A percentile compares a stretch with the other conserved stretches of the same genome.
phyloP scores from a whole-genome alignment of 2,888 invertebrate genomes.

The Automeris io region DNA sequence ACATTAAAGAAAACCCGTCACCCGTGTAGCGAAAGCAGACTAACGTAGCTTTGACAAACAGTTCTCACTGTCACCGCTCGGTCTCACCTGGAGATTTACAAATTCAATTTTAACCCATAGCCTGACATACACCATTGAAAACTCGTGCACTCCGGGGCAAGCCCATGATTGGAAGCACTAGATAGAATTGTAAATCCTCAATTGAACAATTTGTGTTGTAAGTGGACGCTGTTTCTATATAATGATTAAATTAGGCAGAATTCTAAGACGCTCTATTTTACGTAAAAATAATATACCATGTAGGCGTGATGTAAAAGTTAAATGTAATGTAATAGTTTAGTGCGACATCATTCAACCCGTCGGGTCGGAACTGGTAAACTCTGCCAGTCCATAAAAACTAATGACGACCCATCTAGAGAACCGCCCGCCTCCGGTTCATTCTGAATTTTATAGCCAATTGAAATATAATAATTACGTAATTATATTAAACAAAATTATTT shows the following conservation, averaged over 20 bases:
- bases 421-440: constrained; percentile 20
- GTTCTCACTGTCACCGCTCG: no score
- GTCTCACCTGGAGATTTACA: no score
- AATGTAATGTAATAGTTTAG: constrained; percentile 34
- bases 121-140: no score
- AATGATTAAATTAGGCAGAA: background rate
- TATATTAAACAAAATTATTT: background rate
- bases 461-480: constrained; percentile 12
- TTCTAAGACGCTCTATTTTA: background rate
- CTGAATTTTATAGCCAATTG: constrained; percentile 21
- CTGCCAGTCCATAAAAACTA: constrained; percentile 47
- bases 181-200: no score
- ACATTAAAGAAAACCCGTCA: no score
- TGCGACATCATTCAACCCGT: constrained; percentile 25
- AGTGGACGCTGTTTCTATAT: background rate
- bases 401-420: constrained; percentile 38
- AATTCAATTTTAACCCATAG: no score
- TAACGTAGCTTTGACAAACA: no score
- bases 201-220: background rate
- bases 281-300: constrained; percentile 5
- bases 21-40: no score
- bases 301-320: constrained; percentile 18
- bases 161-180: no score
- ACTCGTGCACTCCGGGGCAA: no score
- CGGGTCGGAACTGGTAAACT: constrained; percentile 25